Base-by-base conservation (phyloP, 2,888 invertebrate species). In the Zonitis immaculata region DNA sequence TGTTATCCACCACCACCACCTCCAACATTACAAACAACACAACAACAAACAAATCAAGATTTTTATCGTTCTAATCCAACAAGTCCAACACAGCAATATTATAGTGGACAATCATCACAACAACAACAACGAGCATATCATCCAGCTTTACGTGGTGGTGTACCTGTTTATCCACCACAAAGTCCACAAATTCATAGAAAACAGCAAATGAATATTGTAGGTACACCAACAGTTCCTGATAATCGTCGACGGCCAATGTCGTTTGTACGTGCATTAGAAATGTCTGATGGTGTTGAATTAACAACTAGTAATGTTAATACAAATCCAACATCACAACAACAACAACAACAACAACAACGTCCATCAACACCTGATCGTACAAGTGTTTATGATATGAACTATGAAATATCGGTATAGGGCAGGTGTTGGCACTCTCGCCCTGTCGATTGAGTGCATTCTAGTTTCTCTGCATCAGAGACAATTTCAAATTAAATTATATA, bases 331-430 rank as follows among this genome's bases (percentile, higher is more conserved):
- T 20, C n/a, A 30, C 32, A 27, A 30, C 76, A 46, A 53, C 61
- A 12, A 56, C 52, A 28, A 20, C 32, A 49, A 14, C 55, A 62
- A 60, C 58, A 62, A 11, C 67, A 65, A 48, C 61, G 67, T 35
- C 69, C 84, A 45, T 81, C 83, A 30, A 85, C 89, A 12, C 88
- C 91, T 46, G 91, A 92, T 76, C 87, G 92, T 68, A 88, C 89
- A 68, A 91, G 91, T 77, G 89, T 92, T 63, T 94, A 94, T 78
- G 93, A 94, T 77, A 91, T 91, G 87, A 94, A 92, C 81, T 93
- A 94, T 78, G 94, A 94, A 78, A 94, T 94, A 80, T 92, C 92
- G 66, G 93, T 94, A 82, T 94, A 89, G 90, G 75, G 73, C 62
- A 79, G 76, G 74, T 76, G 76, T 73, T 72, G 74, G 73, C 74